These are phyloP conservation scores for Acromyrmex heyeri DNA, from an alignment of 1,140 invertebrate genomes.

Conservation along the genomic window DNA sequence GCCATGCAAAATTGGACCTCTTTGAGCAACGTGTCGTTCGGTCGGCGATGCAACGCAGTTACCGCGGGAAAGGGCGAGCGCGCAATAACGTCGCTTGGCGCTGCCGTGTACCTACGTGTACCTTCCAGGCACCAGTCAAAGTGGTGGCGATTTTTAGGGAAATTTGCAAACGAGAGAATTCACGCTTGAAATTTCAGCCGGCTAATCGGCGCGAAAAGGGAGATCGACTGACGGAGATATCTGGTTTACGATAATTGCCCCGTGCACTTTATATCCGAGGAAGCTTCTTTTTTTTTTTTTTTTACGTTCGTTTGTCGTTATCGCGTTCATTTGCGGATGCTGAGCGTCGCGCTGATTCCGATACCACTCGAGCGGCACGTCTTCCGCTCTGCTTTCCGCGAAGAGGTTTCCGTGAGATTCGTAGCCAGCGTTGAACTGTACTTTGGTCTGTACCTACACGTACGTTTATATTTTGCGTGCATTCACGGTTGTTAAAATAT, in stretches of 20 bases:
- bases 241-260: conserved; percentile 61
- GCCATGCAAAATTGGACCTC: conserved; percentile 80
- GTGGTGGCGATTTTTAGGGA: conserved; percentile 73
- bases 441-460: neutral
- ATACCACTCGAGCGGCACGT: neutral
- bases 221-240: conserved; percentile 63
- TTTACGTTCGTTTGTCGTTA: conserved; percentile 15
- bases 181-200: conserved; percentile 72
- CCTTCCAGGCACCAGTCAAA: conserved; percentile 57
- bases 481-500: conserved; percentile 3
- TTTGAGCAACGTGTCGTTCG: conserved; percentile 80
- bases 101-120: conserved; percentile 55
- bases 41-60: conserved; percentile 76
- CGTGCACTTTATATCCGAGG: conserved; percentile 48
- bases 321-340: conserved; percentile 40
- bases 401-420: neutral
- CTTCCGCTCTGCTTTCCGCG: neutral
- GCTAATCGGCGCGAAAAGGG: conserved; percentile 47
- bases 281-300: neutral
- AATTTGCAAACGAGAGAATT: conserved; percentile 74
- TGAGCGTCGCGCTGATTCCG: neutral
- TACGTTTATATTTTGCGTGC: neutral
- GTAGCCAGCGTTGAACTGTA: neutral
- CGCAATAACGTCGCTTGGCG: conserved; percentile 70
- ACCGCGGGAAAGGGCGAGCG: conserved; percentile 74